These are phyloP conservation scores for Papilio glaucus DNA, from an alignment of 1,140 invertebrate genomes.

Conservation along the genomic window DNA sequence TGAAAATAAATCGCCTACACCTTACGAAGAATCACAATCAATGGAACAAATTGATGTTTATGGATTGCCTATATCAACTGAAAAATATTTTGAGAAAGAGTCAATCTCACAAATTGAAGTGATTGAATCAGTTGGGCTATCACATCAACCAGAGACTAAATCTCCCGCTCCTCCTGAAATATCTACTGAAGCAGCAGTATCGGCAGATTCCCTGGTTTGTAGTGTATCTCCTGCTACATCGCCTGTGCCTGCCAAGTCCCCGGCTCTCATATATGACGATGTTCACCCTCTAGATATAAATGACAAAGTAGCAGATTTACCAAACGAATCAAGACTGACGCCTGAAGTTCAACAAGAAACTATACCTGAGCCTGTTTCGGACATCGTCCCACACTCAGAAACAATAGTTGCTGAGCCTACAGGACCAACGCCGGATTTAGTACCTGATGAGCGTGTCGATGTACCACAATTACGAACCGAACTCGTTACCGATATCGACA, in stretches of 20 bases:
- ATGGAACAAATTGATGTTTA: neutral
- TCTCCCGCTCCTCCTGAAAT: neutral
- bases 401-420: slow-evolving; percentile 37
- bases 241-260: slow-evolving; percentile 20
- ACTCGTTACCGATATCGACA: slow-evolving; percentile 72
- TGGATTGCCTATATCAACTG: neutral
- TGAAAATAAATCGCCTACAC: slow-evolving; percentile 22
- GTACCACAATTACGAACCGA: slow-evolving; percentile 50
- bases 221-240: neutral
- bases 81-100: slow-evolving; percentile 1
- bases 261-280: neutral
- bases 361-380: slow-evolving; percentile 13
- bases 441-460: slow-evolving; percentile 56
- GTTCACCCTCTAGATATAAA: slow-evolving; percentile 2
- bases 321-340: slow-evolving; percentile 38
- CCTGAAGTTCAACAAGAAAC: slow-evolving; percentile 41
- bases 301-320: slow-evolving; percentile 21
- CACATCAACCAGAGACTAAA: neutral
- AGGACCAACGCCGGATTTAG: slow-evolving; percentile 65
- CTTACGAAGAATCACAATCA: neutral
- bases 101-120: neutral
- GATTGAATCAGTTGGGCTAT: neutral
- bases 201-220: neutral
- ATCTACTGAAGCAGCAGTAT: neutral
- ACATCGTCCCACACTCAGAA: slow-evolving; percentile 6